Percentiles rank a stretch among this genome's conserved stretches.
These are phyloP conservation scores for Dinocampus coccinellae DNA, from an alignment of 2,888 invertebrate genomes.

Conservation along the genomic window DNA sequence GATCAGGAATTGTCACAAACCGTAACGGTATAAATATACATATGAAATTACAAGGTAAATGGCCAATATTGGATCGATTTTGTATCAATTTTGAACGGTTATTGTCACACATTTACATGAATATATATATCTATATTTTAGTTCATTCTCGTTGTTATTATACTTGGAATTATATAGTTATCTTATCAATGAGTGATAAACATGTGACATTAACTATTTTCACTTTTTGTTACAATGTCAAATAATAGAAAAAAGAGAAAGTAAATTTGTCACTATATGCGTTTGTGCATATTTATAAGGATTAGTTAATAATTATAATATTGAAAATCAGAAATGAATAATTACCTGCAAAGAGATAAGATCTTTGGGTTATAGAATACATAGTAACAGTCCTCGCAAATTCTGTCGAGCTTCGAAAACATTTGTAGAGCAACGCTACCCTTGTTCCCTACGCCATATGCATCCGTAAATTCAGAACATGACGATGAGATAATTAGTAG, in stretches of 20 bases:
- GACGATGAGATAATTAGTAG: conserved; percentile 67
- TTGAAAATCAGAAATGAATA: conserved; percentile 33
- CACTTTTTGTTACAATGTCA: background rate
- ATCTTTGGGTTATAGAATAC: conserved; percentile 88
- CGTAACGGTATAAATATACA: background rate
- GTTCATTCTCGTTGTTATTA: too few species aligned
- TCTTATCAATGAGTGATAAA: too few species aligned
- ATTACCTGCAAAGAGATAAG: conserved; percentile 89
- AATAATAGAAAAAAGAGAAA: too few species aligned
- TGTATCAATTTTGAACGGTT: background rate
- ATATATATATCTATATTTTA: background rate
- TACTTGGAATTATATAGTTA: too few species aligned
- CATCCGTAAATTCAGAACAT: conserved; percentile 66
- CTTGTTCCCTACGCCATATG: conserved; percentile 74
- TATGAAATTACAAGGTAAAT: background rate
- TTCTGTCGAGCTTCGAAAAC: conserved; percentile 88
- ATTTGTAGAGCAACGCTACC: conserved; percentile 92
- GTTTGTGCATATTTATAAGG: too few species aligned
- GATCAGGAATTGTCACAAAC: conserved; percentile 19
- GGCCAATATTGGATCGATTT: background rate
- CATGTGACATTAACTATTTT: too few species aligned
- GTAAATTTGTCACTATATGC: too few species aligned
- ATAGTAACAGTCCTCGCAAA: conserved; percentile 93
- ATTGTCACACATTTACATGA: background rate
- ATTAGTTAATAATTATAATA: background rate